phyloP scores from a whole-genome alignment of 2,797 vertebrate genomes.

The Enteromius fasciolatus region DNA sequence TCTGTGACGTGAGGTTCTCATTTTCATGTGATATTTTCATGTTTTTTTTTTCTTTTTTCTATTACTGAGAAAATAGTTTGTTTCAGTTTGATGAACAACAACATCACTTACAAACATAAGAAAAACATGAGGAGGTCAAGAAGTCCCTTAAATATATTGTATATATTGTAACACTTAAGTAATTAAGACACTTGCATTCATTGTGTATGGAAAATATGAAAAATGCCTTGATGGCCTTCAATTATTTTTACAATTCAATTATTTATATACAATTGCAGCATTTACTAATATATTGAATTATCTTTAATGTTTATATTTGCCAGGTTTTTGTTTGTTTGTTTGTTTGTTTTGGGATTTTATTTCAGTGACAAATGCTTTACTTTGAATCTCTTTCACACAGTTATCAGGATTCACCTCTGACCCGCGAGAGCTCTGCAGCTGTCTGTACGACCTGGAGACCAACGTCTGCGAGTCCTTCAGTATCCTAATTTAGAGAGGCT shows the following conservation, averaged over 20 bases:
- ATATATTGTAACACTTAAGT: neutral
- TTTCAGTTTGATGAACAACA: neutral
- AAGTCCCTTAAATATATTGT: neutral
- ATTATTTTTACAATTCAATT: neutral
- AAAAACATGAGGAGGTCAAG: neutral
- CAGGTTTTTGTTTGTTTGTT: neutral
- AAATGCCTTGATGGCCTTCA: too few relatives aligned
- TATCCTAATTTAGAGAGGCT: conserved; percentile 79
- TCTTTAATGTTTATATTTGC: neutral
- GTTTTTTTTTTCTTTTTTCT: neutral
- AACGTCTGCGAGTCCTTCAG: conserved; percentile 91
- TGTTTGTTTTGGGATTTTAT: neutral
- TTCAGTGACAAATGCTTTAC: too few relatives aligned
- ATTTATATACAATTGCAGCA: neutral
- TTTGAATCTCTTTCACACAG: conserved; percentile 65
- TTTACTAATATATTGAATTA: neutral
- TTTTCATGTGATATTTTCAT: neutral
- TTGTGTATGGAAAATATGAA: too few relatives aligned
- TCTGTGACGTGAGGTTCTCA: too few relatives aligned
- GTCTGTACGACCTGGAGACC: conserved; percentile 93
- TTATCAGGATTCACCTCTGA: conserved; percentile 95
- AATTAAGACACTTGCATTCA: neutral
- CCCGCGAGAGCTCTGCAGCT: conserved; percentile 93
- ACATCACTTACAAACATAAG: neutral
- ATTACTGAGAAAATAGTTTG: neutral